Evolutionary conservation across 2,888 invertebrate genomes (phyloP), one percentile per base, ranked within the genome.

Genomic region (Oscheius myriophilus): DNA sequence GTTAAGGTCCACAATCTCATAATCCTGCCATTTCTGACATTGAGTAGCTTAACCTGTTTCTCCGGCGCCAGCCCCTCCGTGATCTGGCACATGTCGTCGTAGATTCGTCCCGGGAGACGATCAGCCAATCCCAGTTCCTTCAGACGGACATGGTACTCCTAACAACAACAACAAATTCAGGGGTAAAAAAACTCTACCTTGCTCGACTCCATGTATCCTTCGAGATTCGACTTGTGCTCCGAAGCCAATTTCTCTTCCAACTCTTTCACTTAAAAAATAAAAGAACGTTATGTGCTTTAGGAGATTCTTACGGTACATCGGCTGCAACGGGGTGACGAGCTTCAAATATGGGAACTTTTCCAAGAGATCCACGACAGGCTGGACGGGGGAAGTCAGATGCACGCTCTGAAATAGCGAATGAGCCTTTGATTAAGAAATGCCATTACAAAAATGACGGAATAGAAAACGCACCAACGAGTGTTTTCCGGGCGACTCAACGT

Each of bases 1-100:
- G n/a, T n/a, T n/a, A n/a, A n/a, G n/a, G n/a, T n/a, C n/a, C n/a
- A n/a, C n/a, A n/a, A n/a, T n/a, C n/a, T n/a, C n/a, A n/a, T n/a
- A n/a, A n/a, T n/a, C n/a, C n/a, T n/a, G n/a, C n/a, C n/a, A n/a
- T n/a, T n/a, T n/a, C n/a, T n/a, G n/a, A n/a, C n/a, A n/a, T n/a
- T n/a, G n/a, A n/a, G n/a, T n/a, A n/a, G n/a, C n/a, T n/a, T n/a
- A 26, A 79, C 79, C 74, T 79, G 76, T 54, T 70, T 72, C 18
- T 75, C 75, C 23, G 70, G 58, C 2, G 69, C 39, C 16, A 78
- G 51, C 0, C 70, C 70, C 52, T 73, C 41, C 2, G 76, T 64
- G 4, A 78, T 76, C 18, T 71, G 72, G 4, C 41, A 33, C 71
- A 80, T 55, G 45, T 80, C 80, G 52, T 80, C 80, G 58, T 77